Conservation (phyloP, 2,888 invertebrate species). For the Morinoia aosen region DNA sequence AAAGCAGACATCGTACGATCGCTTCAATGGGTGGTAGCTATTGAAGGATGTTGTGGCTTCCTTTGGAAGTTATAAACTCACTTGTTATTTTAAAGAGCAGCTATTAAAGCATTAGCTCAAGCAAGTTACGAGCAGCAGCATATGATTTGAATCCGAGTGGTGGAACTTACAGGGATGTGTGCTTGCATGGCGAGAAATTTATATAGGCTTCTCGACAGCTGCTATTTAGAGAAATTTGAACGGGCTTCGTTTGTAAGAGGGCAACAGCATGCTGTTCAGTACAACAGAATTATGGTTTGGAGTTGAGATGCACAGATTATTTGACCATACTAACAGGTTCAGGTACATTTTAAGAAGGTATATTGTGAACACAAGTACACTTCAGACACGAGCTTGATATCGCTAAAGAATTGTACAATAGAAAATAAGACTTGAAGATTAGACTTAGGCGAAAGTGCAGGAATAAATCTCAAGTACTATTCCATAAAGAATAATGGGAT, state of each 20-base stretch:
- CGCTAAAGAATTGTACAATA: neutral
- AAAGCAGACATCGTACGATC: neutral
- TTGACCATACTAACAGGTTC: neutral
- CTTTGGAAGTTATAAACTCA: neutral
- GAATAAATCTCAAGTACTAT: neutral
- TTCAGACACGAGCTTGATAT: neutral
- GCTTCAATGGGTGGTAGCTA: neutral
- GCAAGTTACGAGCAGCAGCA: neutral
- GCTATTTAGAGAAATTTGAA: neutral
- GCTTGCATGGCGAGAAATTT: neutral
- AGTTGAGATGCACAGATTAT: neutral
- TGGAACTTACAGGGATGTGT: neutral
- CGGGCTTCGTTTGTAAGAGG: neutral
- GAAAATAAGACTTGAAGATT: neutral
- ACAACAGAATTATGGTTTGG: neutral
- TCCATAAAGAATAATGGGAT: neutral
- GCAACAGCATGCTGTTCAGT: neutral
- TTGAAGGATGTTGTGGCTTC: neutral
- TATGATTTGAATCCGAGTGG: neutral
- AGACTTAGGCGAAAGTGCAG: neutral
- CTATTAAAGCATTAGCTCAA: neutral
- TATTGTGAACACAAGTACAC: neutral
- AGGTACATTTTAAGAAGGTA: no score
- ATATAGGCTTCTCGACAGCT: neutral
- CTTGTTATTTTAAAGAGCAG: neutral